phyloP scores from a whole-genome alignment of 2,888 invertebrate species.

The Lasioglossum pauxillum region DNA sequence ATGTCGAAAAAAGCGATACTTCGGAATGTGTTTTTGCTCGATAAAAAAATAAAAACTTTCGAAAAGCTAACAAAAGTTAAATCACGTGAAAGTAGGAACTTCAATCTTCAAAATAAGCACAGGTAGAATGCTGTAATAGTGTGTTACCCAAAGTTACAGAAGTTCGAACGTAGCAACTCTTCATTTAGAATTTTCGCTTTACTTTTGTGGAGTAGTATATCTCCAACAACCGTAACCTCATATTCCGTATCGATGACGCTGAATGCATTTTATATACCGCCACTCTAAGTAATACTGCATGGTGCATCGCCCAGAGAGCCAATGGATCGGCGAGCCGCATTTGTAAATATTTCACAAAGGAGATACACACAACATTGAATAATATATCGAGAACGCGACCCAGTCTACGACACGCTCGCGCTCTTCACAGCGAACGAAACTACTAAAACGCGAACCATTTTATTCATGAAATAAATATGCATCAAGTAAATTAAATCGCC shows the following conservation, averaged over 20 bases:
- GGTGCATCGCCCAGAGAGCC: neutral
- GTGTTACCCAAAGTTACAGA: neutral
- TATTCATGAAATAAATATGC: neutral
- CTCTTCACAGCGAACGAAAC: neutral
- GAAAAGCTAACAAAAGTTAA: neutral
- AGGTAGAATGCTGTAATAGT: neutral
- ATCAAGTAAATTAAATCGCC: neutral
- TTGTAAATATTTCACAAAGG: conserved; percentile 15
- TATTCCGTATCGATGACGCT: neutral
- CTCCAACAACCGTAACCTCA: neutral
- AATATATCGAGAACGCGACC: neutral
- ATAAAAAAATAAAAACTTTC: neutral
- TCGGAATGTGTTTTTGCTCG: neutral
- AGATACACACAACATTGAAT: neutral
- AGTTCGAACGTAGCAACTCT: neutral
- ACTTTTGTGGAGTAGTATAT: neutral
- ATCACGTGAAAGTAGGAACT: neutral
- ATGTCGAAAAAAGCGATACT: too few species aligned
- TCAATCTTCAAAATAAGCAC: neutral
- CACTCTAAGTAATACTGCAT: neutral
- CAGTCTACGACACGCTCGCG: neutral
- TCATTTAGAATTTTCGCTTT: neutral
- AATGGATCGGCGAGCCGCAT: neutral
- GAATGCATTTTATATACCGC: conserved; percentile 7
- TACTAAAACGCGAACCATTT: neutral